Conservation (phyloP, 2,797 vertebrate genomes). For the Selene dorsalis region DNA sequence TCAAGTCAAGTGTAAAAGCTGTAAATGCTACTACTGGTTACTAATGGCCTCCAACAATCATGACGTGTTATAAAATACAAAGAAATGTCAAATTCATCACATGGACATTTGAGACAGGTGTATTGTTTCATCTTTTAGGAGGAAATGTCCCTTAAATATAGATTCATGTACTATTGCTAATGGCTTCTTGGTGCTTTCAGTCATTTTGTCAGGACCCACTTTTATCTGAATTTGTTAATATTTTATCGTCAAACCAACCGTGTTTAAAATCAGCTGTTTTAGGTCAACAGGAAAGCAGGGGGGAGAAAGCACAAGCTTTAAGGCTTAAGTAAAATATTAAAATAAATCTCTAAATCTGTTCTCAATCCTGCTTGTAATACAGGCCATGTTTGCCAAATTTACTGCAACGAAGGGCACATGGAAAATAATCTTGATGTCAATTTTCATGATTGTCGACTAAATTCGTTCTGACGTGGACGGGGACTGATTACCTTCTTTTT, state of each 20-base stretch:
- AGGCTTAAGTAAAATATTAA: slow-evolving; percentile 74
- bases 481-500: slow-evolving; percentile 32
- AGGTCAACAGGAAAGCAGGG: slow-evolving; percentile 60
- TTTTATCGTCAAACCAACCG: slow-evolving; percentile 10
- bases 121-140: background rate
- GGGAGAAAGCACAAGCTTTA: slow-evolving; percentile 52
- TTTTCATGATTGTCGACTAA: slow-evolving; percentile 33
- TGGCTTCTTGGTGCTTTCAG: background rate
- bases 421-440: slow-evolving; percentile 30
- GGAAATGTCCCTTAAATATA: background rate
- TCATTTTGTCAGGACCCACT: background rate
- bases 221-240: slow-evolving; percentile 11
- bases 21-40: background rate
- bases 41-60: background rate
- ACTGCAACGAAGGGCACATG: background rate
- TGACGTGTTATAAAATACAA: background rate
- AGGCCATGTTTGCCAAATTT: slow-evolving; percentile 46
- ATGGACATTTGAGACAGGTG: background rate
- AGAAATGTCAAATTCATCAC: background rate
- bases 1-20: background rate
- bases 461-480: slow-evolving; percentile 2
- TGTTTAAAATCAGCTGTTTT: slow-evolving; percentile 43
- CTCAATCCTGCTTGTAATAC: slow-evolving; percentile 68
- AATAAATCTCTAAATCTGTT: slow-evolving; percentile 78
- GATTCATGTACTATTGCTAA: background rate